Percentiles rank a stretch among this genome's conserved stretches.
phyloP scores from a whole-genome alignment of 2,888 invertebrate genomes.

The Melangyna quadrimaculata region DNA sequence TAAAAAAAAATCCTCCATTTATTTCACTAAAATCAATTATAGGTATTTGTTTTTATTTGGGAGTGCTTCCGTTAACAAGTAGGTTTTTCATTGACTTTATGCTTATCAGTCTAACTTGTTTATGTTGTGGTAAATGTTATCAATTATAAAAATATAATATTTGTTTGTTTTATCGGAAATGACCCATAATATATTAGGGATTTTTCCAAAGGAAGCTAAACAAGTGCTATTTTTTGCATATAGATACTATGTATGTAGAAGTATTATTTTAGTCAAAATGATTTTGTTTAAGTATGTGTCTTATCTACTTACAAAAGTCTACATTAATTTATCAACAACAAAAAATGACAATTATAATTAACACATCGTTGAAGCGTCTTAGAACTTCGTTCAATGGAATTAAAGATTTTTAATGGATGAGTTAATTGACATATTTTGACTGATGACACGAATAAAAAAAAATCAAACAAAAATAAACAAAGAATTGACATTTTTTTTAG shows the following conservation, averaged over 20 bases:
- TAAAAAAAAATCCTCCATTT: neutral
- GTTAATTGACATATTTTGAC: conserved; percentile 71
- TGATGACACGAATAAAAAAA: conserved; percentile 67
- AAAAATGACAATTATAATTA: neutral
- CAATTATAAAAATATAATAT: neutral
- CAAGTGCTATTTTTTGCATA: neutral
- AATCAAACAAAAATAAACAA: neutral
- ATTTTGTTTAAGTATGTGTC: neutral
- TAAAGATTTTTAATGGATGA: conserved; percentile 48
- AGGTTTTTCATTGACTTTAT: neutral
- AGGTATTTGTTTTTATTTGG: neutral
- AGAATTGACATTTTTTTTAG: too few relatives aligned
- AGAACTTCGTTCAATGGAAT: neutral
- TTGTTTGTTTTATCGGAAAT: neutral
- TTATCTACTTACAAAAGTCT: too few relatives aligned
- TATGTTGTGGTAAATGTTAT: neutral
- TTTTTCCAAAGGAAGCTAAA: neutral
- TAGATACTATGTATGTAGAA: too few relatives aligned
- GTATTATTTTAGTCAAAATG: too few relatives aligned
- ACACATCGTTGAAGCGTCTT: neutral
- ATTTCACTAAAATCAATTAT: neutral
- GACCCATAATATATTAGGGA: neutral
- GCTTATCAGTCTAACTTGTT: too few relatives aligned
- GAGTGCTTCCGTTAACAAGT: neutral
- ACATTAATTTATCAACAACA: neutral